Conservation (phyloP, 2,888 invertebrate genomes). For the Frankliniella intonsa region DNA sequence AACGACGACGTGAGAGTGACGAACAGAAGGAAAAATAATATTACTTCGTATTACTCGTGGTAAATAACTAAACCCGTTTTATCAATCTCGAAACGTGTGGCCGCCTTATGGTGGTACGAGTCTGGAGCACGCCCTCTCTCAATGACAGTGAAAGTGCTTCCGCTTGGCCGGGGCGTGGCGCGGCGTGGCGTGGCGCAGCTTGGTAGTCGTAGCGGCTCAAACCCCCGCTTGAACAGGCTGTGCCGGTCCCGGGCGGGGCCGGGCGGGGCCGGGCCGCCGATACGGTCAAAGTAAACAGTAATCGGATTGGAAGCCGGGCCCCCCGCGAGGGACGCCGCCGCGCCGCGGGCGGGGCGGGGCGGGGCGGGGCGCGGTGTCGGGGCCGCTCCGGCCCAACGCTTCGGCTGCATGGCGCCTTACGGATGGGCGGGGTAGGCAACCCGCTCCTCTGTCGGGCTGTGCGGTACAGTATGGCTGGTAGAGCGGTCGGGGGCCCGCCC, state of each 20-base stretch:
- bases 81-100: too few species aligned
- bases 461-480: too few species aligned
- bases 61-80: too few species aligned
- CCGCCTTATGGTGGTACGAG: not conserved
- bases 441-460: too few species aligned
- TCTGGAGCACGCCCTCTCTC: not conserved
- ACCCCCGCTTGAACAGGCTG: not conserved
- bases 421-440: too few species aligned
- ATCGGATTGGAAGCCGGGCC: slow-evolving; percentile 19
- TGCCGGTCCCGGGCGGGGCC: not conserved
- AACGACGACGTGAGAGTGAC: not conserved
- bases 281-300: slow-evolving; percentile 20
- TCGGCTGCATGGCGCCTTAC: too few species aligned
- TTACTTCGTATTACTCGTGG: not conserved
- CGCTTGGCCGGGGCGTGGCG: not conserved
- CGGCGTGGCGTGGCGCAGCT: not conserved
- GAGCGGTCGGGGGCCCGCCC: too few species aligned
- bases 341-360: not conserved
- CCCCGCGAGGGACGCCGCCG: not conserved
- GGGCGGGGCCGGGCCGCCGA: not conserved
- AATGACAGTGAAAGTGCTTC: slow-evolving; percentile 25
- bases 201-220: too few species aligned
- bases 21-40: too few species aligned
- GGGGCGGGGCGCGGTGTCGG: not conserved
- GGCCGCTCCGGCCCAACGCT: too few species aligned